Evolutionary conservation across 2,797 vertebrate species (phyloP).

Genomic region (Chiloscyllium punctatum): DNA sequence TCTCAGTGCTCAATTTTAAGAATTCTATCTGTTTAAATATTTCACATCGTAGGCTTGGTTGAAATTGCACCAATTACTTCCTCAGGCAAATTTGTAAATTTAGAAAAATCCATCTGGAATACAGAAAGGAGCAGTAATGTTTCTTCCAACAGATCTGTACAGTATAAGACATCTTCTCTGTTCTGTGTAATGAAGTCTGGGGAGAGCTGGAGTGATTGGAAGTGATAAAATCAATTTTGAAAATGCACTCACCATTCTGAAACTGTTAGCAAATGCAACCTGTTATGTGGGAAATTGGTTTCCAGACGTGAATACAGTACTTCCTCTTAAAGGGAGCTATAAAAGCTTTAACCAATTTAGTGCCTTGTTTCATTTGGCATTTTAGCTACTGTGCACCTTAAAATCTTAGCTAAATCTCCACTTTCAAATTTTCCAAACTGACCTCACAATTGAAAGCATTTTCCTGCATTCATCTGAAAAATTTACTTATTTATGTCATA

Average conservation of each 20-base stretch:
- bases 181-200: background rate
- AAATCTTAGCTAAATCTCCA: background rate
- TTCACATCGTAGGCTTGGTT: background rate
- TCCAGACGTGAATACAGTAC: background rate
- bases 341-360: slow-evolving; percentile 19
- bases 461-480: background rate
- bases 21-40: background rate
- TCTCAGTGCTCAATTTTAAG: background rate
- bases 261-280: background rate
- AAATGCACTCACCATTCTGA: slow-evolving; percentile 18
- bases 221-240: slow-evolving; percentile 18
- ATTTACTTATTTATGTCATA: background rate
- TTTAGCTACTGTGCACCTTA: background rate
- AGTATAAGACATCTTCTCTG: background rate
- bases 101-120: background rate
- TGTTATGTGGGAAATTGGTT: background rate
- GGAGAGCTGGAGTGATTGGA: background rate
- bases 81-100: slow-evolving; percentile 20
- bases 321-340: background rate
- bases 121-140: background rate
- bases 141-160: background rate
- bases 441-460: background rate
- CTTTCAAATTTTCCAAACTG: background rate
- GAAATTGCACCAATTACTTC: slow-evolving; percentile 3
- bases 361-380: background rate